Percentiles rank a stretch among this genome's conserved stretches.
Evolutionary conservation across 2,888 invertebrate genomes (phyloP).

Genomic region (Eilema sororculum): DNA sequence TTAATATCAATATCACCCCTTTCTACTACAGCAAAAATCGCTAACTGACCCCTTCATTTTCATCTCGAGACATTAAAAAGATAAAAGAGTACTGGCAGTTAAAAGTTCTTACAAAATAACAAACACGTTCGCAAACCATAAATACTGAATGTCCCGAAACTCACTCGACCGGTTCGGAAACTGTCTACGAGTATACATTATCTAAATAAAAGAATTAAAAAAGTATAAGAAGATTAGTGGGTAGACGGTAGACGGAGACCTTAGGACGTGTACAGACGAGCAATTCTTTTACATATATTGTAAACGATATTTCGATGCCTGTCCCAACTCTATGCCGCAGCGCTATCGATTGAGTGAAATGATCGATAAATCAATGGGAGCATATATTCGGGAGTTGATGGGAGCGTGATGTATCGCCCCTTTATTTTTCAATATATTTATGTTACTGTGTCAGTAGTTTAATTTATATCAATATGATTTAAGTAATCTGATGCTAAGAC

Average conservation of each 20-base stretch:
- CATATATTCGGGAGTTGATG: no score
- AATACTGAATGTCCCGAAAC: slow-evolving; percentile 38
- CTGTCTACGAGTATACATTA: slow-evolving; percentile 38
- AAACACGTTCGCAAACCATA: slow-evolving; percentile 21
- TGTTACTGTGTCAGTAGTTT: no score
- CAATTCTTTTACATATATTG: slow-evolving; percentile 8
- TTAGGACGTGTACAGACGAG: slow-evolving; percentile 25
- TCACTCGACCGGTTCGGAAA: slow-evolving; percentile 42
- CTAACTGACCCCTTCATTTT: neutral
- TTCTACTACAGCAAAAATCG: neutral
- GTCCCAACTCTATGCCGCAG: no score
- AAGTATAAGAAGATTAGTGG: slow-evolving; percentile 32
- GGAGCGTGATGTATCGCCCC: no score
- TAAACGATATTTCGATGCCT: no score
- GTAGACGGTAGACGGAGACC: slow-evolving; percentile 23
- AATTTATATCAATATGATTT: no score
- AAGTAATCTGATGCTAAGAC: no score
- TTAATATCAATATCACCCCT: neutral
- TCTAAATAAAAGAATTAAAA: slow-evolving; percentile 36
- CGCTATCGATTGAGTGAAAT: no score
- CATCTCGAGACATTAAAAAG: neutral
- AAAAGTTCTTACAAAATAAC: neutral
- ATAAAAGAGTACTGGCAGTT: neutral
- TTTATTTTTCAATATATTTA: no score
- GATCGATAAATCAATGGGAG: no score